phyloP scores from a whole-genome alignment of 2,888 invertebrate genomes.

The Sericinus montela region DNA sequence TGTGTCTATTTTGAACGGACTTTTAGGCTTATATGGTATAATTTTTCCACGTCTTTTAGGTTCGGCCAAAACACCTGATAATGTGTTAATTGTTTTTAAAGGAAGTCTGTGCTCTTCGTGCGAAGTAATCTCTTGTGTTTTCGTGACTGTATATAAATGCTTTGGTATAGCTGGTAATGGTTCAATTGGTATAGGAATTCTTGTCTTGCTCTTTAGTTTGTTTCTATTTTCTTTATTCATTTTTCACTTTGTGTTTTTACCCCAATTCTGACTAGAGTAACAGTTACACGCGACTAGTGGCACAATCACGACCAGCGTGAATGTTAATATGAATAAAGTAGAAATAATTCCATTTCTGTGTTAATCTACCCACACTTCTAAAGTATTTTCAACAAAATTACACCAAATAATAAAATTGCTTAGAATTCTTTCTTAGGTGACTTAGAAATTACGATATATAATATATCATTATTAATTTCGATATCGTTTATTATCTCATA shows the following conservation, averaged over 20 bases:
- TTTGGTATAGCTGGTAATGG: conserved; percentile 49
- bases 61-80: conserved; percentile 24
- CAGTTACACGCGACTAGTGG: too few species aligned
- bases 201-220: conserved; percentile 31
- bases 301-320: conserved; percentile 46
- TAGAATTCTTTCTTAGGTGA: too few species aligned
- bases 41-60: conserved; percentile 20
- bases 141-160: conserved; percentile 35
- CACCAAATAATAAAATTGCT: too few species aligned
- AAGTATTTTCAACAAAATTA: neutral
- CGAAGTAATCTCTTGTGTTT: conserved; percentile 17
- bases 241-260: conserved; percentile 11
- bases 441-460: too few species aligned
- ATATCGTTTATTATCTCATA: too few species aligned
- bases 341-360: neutral
- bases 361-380: conserved; percentile 29
- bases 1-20: conserved; percentile 20
- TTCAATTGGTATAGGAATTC: conserved; percentile 50
- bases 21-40: conserved; percentile 21
- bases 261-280: neutral
- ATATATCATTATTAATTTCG: too few species aligned
- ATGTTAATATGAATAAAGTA: conserved; percentile 26
- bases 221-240: conserved; percentile 54
- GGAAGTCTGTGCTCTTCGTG: conserved; percentile 33
- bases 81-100: conserved; percentile 37